Percentiles rank a stretch among this genome's conserved stretches.
phyloP scores from a whole-genome alignment of 2,888 invertebrate genomes.

The Luffia ferchaultella region DNA sequence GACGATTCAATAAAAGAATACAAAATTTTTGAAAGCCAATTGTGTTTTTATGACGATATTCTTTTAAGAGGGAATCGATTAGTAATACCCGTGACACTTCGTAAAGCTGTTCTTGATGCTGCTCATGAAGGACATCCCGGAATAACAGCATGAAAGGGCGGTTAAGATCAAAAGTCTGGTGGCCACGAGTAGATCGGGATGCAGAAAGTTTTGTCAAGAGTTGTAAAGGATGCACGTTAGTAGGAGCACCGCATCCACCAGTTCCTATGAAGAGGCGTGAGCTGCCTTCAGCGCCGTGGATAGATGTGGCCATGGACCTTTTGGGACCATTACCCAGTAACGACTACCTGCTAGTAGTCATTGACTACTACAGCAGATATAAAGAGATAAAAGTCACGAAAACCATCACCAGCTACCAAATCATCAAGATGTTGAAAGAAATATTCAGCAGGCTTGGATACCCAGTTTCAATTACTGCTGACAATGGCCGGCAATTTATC shows the following conservation, averaged over 20 bases:
- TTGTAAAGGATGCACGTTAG: conserved; percentile 16
- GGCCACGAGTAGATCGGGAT: conserved; percentile 17
- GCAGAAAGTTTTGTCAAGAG: conserved; percentile 12
- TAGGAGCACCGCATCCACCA: conserved; percentile 10
- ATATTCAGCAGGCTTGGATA: too few relatives aligned
- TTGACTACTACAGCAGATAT: too few relatives aligned
- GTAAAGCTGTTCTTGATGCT: too few relatives aligned
- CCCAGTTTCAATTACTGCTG: too few relatives aligned
- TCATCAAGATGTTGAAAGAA: too few relatives aligned
- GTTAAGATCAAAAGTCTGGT: conserved; percentile 15
- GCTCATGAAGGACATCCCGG: too few relatives aligned
- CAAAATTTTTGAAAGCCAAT: conserved; percentile 19
- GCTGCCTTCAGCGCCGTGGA: conserved; percentile 17
- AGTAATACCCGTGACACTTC: conserved; percentile 5
- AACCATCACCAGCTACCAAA: too few relatives aligned
- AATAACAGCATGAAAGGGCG: conserved; percentile 11
- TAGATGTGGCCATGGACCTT: conserved; percentile 21
- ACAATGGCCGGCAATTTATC: too few relatives aligned
- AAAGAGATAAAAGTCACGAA: too few relatives aligned
- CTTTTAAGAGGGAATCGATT: conserved; percentile 16
- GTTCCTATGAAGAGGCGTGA: conserved; percentile 16
- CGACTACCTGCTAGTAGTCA: conserved; percentile 19
- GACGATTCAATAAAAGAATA: conserved; percentile 7
- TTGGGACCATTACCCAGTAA: conserved; percentile 19
- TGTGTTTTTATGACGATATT: conserved; percentile 20